These are phyloP conservation scores for Xestobium rufovillosum DNA, from an alignment of 2,888 invertebrate species.

Conservation along the genomic window DNA sequence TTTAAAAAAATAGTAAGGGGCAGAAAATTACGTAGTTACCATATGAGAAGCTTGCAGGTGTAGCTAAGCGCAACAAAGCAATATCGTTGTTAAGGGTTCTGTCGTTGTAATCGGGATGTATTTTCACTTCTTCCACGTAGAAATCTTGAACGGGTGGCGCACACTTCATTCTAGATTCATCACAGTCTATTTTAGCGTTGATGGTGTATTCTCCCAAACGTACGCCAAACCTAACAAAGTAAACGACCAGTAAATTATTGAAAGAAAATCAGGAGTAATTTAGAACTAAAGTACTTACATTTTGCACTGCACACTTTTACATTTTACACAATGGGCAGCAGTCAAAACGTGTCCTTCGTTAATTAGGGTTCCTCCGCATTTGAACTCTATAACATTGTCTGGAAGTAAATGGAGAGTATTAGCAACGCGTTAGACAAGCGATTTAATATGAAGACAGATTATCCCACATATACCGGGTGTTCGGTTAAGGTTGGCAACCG, in stretches of 20 bases:
- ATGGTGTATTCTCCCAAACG: constrained; percentile 57
- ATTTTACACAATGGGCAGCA: constrained; percentile 60
- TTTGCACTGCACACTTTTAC: constrained; percentile 29
- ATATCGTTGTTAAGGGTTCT: constrained; percentile 51
- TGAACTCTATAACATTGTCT: too few relatives aligned
- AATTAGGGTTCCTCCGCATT: constrained; percentile 58
- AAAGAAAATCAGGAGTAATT: too few relatives aligned
- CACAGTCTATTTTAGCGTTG: constrained; percentile 43
- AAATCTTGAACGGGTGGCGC: constrained; percentile 48
- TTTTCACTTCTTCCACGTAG: constrained; percentile 43
- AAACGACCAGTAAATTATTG: too few relatives aligned
- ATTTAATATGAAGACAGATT: too few relatives aligned
- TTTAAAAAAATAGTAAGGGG: too few relatives aligned
- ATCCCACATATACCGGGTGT: too few relatives aligned
- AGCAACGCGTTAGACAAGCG: too few relatives aligned
- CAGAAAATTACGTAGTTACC: too few relatives aligned
- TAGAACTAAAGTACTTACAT: constrained; percentile 33
- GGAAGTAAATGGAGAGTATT: too few relatives aligned
- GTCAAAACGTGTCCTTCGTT: constrained; percentile 51
- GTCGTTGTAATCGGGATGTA: constrained; percentile 48
- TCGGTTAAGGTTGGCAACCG: too few relatives aligned
- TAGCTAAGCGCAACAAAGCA: too few relatives aligned
- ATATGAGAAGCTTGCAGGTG: too few relatives aligned
- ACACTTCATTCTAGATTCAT: constrained; percentile 31
- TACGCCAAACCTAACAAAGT: constrained; percentile 48